Evolutionary conservation across 2,113 vertebrate genomes (phyloP).

Genomic region (Cryptomyrus ogoouensis): DNA sequence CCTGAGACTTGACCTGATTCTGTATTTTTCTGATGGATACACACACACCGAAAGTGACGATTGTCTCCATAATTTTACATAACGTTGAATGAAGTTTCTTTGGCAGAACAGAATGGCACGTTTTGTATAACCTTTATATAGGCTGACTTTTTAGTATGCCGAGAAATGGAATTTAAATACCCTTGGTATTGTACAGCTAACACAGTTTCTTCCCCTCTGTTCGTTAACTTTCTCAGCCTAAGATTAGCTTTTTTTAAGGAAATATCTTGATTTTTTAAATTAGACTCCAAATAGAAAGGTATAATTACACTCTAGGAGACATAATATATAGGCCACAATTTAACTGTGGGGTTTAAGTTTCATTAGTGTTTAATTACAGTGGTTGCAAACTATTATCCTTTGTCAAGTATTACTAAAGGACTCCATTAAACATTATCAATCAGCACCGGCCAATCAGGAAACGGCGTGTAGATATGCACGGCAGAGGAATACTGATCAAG

Average conservation of each 20-base stretch:
- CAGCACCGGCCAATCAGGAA: constrained; percentile 2
- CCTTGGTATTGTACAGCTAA: not conserved
- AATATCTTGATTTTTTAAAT: not conserved
- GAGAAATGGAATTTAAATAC: constrained; percentile 5
- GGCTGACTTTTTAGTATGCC: not conserved
- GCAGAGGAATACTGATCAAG: not conserved
- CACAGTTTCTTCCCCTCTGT: not conserved
- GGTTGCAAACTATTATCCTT: constrained; percentile 34
- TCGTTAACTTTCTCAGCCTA: constrained; percentile 7
- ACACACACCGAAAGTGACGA: not conserved
- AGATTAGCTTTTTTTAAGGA: not conserved
- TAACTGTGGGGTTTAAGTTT: constrained; percentile 38
- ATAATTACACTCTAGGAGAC: constrained; percentile 35
- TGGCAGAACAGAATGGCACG: not conserved
- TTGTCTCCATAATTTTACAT: constrained; percentile 7
- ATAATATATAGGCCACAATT: constrained; percentile 35
- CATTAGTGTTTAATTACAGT: constrained; percentile 42
- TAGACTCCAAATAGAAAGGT: constrained; percentile 31
- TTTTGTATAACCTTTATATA: constrained; percentile 8
- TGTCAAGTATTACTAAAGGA: constrained; percentile 28
- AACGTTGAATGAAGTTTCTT: not conserved
- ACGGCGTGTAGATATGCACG: not conserved
- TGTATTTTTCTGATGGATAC: constrained; percentile 7
- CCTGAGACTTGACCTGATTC: constrained; percentile 16
- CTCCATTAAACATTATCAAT: constrained; percentile 23